Conservation (phyloP, 2,797 vertebrate genomes). For the Coccyzus lansbergi region DNA sequence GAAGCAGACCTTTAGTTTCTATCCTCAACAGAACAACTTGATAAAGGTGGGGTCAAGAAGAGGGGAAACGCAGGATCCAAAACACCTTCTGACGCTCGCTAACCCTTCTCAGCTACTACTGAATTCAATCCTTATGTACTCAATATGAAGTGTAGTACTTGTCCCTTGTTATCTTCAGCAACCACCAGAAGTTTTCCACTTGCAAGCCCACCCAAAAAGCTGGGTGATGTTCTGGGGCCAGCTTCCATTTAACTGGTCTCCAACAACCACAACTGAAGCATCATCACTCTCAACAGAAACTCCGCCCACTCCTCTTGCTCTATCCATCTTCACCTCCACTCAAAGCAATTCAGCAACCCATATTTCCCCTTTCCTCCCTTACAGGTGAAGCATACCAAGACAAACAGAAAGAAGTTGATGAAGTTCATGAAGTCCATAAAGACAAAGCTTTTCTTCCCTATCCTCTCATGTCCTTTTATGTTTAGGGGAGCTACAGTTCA, state of each 20-base stretch:
- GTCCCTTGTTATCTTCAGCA: not conserved
- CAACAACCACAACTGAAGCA: not conserved
- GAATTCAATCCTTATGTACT: not conserved
- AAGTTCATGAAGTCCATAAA: not conserved
- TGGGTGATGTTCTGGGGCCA: not conserved
- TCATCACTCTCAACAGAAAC: not conserved
- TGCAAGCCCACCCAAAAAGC: not conserved
- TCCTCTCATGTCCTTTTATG: not conserved
- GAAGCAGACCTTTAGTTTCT: not conserved
- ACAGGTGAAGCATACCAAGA: not conserved
- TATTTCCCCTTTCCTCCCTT: not conserved
- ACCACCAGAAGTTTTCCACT: not conserved
- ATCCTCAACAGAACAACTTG: not conserved
- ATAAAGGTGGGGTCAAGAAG: not conserved
- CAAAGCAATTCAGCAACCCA: not conserved
- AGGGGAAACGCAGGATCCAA: not conserved
- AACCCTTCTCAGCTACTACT: not conserved
- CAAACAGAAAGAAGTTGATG: slow-evolving; percentile 21
- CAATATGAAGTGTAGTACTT: not conserved
- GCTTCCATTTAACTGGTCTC: not conserved
- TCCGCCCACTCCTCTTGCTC: not conserved
- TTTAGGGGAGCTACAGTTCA: not conserved
- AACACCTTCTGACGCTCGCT: not conserved
- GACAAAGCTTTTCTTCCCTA: not conserved
- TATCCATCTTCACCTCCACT: not conserved